Evolutionary conservation across 2,888 invertebrate species (phyloP), one percentile per base, ranked within the genome.

Genomic region (Elmis aenea): DNA sequence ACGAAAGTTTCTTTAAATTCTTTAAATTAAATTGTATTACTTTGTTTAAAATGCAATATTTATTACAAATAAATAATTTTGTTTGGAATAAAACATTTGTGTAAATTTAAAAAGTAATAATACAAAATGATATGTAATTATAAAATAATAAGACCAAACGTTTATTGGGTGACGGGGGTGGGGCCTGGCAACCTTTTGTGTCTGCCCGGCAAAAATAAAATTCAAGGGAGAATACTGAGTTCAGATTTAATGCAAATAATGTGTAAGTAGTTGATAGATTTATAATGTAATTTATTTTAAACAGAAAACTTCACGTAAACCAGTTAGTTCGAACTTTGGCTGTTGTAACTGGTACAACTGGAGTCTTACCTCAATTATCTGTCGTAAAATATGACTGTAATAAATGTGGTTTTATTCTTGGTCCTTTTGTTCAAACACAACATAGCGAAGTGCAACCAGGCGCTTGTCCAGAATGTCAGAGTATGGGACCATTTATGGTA

Each of bases 401-500:
- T 50, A 85, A 94, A 56, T 99, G 99, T 66, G 90, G 90, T 4
- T 95, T 88, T 61, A 76, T 97, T 13, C 70, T 99, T 50, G 99
- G 99, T 0, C 99, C 99, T 0, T 99, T 94, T 63, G 85, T 90
- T 9, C 99, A 99, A 70, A 81, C 85, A 0, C 94, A 95, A 67
- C 85, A 86, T 57, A 72, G 86, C 2, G 99, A 99, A 72, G 87
- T 96, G 0, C 91, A 88, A 58, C 99, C 99, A 0, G 93, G 92
- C 0, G 87, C 90, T 1, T 99, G 99, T 72, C 97, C 97, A 0
- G 95, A 97, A 62, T 99, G 97, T 76, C 97, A 99, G 65, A 93
- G 93, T 57, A 72, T 75, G 36, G 97, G 97, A 1, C 97, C 96
- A 0, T 99, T 97, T 68, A 82, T 85, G 74, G 85, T 85, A 62